Evolutionary conservation across 2,797 vertebrate genomes (phyloP), one percentile per base, ranked within the genome.

Genomic region (Cetoscarus ocellatus): DNA sequence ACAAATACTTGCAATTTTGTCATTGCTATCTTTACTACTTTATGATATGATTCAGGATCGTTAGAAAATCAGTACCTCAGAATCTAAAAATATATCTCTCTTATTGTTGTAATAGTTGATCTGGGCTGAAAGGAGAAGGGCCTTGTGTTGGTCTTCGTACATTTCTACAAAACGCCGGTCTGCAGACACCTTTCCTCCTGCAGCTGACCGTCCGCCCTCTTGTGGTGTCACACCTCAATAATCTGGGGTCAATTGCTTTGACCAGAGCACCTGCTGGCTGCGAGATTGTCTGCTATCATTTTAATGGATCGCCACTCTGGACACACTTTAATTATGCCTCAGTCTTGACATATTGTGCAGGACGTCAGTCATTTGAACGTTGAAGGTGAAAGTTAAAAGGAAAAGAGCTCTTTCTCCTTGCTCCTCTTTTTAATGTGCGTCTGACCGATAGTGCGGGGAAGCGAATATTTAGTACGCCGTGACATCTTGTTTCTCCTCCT

Each of bases 221-320:
- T 6, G 52, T 61, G 69, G 78, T 60, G 77, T 89, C 87, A 67
- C 87, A 90, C 88, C 76, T 88, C 82, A 71, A 75, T 88, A 82
- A 86, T 89, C 84, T 86, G 58, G 48, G 89, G 91, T 89, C 90
- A 91, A 86, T 91, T 90, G 84, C 83, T 91, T 90, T 90, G 86
- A 91, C 88, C 85, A 73, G n/a, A 27, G 75, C 84, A 82, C 79
- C 88, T 78, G 83, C 77, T 66, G 49, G 60, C 79, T 69, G 68
- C 53, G 27, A 77, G 74, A 86, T 86, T 86, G 80, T 57, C 75
- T 19, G 63, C 82, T 88, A 86, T 88, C 84, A 65, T 84, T 85
- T 84, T 77, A 86, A 87, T 84, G 85, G 82, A 88, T 91, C 74
- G 39, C 67, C 73, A 49, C 67, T 62, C 72, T 40, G 51, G 78